These are phyloP conservation scores for Leptosomus discolor DNA, from an alignment of 2,113 vertebrate genomes.

Conservation along the genomic window DNA sequence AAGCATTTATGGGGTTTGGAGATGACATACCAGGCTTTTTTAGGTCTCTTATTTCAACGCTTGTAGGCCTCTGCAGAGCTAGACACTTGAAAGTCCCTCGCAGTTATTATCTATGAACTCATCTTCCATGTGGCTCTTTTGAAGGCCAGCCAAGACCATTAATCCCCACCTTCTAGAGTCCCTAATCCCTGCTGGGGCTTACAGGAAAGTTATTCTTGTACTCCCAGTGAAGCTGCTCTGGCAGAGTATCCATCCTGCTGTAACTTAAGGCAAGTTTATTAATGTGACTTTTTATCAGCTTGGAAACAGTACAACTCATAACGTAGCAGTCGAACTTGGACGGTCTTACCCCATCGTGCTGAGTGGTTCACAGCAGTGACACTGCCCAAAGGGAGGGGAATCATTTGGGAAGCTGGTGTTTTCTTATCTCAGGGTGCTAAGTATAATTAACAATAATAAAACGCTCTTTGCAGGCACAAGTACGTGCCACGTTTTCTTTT, in stretches of 20 bases:
- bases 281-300: conserved; percentile 29
- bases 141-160: conserved; percentile 43
- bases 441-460: rapidly evolving
- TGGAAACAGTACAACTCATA: not conserved
- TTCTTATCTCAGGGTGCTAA: not conserved
- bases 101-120: conserved; percentile 59
- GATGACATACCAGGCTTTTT: not conserved
- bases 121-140: conserved; percentile 48
- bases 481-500: rapidly evolving
- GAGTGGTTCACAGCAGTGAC: not conserved
- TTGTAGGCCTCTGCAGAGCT: not conserved
- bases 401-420: not conserved
- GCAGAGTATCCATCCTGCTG: not conserved
- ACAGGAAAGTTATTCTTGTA: conserved; percentile 53
- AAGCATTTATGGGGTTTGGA: not conserved
- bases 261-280: conserved; percentile 34
- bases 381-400: not conserved
- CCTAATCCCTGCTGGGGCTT: conserved; percentile 51
- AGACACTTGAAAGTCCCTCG: not conserved
- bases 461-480: not conserved
- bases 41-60: not conserved
- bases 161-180: conserved; percentile 58
- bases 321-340: not conserved
- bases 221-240: conserved; percentile 2
- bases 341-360: not conserved